Evolutionary conservation across 2,797 vertebrate genomes (phyloP).

Genomic region (Amazonetta brasiliensis): DNA sequence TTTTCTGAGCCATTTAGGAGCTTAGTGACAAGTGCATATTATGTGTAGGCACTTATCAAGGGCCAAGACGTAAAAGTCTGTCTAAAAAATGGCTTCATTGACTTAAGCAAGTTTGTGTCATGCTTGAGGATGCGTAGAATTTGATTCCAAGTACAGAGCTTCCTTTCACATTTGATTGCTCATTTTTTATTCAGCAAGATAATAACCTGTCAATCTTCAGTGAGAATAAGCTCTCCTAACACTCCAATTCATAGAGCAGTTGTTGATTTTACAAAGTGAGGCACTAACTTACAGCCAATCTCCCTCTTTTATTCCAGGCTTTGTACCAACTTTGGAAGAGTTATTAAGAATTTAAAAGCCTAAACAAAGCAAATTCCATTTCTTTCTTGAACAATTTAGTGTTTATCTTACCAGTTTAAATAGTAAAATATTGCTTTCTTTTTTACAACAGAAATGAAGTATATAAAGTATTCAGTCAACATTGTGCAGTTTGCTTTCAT

Average conservation of each 20-base stretch:
- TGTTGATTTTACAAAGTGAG: conserved; percentile 12
- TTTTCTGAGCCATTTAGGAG: neutral
- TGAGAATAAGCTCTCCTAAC: neutral
- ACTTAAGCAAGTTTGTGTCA: neutral
- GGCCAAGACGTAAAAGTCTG: neutral
- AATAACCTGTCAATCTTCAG: neutral
- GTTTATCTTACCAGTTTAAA: neutral
- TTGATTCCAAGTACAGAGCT: neutral
- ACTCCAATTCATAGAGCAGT: neutral
- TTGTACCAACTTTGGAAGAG: neutral
- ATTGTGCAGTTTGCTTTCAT: neutral
- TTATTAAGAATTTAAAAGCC: neutral
- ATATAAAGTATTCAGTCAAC: neutral
- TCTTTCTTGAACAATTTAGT: neutral
- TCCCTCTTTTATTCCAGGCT: neutral
- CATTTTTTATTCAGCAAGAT: conserved; percentile 44
- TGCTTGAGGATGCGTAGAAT: neutral
- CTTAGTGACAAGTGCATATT: neutral
- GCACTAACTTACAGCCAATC: neutral
- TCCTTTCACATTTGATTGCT: conserved; percentile 11
- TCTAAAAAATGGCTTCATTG: neutral
- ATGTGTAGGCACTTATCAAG: neutral
- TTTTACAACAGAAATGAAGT: neutral
- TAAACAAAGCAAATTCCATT: neutral
- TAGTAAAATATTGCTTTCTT: neutral